phyloP scores from a whole-genome alignment of 2,888 invertebrate genomes.

The Caenorhabditis virilis region DNA sequence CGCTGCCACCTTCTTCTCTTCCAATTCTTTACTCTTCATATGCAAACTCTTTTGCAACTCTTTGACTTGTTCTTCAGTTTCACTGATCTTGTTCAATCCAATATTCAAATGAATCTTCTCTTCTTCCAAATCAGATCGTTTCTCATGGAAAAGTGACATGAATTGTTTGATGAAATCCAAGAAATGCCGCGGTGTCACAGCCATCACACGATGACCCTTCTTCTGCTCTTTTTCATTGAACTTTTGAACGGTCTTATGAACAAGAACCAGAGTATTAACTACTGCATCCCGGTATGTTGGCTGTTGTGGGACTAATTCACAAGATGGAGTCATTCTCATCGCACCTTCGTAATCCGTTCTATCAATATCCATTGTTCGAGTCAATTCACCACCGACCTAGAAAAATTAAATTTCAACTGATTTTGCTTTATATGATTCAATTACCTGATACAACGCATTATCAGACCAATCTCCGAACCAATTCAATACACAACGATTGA shows the following conservation, averaged over 20 bases:
- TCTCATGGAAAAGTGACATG: constrained; percentile 88
- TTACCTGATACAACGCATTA: constrained; percentile 75
- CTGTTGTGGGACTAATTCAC: constrained; percentile 70
- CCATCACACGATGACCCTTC: constrained; percentile 91
- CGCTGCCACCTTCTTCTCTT: constrained; percentile 97
- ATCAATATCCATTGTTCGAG: constrained; percentile 90
- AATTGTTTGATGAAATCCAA: constrained; percentile 99
- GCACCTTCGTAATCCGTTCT: constrained; percentile 83
- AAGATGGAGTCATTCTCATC: constrained; percentile 87
- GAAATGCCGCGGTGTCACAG: constrained; percentile 96
- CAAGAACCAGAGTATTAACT: constrained; percentile 97
- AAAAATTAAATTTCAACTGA: not conserved
- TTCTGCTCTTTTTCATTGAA: constrained; percentile 78
- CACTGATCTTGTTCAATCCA: constrained; percentile 95
- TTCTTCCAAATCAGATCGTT: constrained; percentile 92
- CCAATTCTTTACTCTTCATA: constrained; percentile 79
- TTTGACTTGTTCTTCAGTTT: constrained; percentile 98
- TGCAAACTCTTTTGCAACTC: constrained; percentile 98
- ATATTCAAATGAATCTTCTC: constrained; percentile 97
- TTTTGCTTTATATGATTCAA: too few relatives aligned
- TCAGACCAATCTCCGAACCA: constrained; percentile 99
- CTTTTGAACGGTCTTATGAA: constrained; percentile 89
- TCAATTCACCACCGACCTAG: constrained; percentile 87
- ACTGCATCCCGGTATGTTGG: constrained; percentile 76
- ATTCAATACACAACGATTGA: constrained; percentile 97